A percentile compares a stretch with the other conserved stretches of the same genome.
Conservation (phyloP, 2,888 invertebrate genomes). For the Flexamia atlantica region DNA sequence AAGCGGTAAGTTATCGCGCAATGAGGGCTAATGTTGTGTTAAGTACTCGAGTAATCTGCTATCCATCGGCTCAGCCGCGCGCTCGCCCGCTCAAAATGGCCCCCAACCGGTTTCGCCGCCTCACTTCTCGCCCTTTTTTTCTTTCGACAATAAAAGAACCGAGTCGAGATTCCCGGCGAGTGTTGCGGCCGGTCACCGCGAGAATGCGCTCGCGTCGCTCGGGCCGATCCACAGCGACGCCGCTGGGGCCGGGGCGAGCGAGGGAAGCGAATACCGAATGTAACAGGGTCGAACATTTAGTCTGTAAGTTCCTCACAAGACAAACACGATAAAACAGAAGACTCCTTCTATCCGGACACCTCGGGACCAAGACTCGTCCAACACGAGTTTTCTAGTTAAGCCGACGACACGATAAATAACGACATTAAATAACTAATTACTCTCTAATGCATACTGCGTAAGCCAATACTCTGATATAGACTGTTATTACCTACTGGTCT, state of each 20-base stretch:
- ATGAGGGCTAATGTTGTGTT: slow-evolving; percentile 36
- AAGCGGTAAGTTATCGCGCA: slow-evolving; percentile 30
- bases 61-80: background rate
- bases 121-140: slow-evolving; percentile 27
- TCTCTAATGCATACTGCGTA: no score
- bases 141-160: slow-evolving; percentile 28
- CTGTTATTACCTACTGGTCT: no score
- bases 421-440: no score
- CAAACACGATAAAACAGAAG: no score
- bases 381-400: no score
- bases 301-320: no score
- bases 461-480: no score
- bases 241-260: background rate
- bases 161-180: slow-evolving; percentile 6
- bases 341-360: no score
- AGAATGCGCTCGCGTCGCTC: slow-evolving; percentile 8
- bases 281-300: no score
- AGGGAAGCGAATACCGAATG: background rate
- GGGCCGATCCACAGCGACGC: background rate
- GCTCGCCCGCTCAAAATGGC: slow-evolving; percentile 26
- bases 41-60: background rate
- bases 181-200: slow-evolving; percentile 1
- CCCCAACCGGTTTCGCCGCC: slow-evolving; percentile 30
- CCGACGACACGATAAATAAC: no score
- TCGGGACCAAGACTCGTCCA: no score